These are phyloP conservation scores for Mya arenaria DNA, from an alignment of 1,140 invertebrate species.

Conservation along the genomic window DNA sequence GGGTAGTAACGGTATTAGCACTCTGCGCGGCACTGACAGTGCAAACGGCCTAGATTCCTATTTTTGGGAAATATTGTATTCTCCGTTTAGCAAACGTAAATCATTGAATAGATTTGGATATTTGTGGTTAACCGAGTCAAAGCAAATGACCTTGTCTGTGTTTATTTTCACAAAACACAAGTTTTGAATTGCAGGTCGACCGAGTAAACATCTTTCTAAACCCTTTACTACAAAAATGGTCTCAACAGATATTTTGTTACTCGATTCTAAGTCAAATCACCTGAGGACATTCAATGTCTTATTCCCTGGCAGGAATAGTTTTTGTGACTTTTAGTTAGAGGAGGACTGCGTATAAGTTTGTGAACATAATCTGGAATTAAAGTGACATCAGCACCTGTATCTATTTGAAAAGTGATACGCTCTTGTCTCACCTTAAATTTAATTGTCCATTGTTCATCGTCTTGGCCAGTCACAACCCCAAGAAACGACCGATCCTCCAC, in stretches of 20 bases:
- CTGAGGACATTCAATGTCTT: conserved; percentile 13
- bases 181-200: not conserved
- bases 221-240: too few species aligned
- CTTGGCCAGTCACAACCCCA: too few species aligned
- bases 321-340: conserved; percentile 28
- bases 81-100: not conserved
- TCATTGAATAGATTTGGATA: not conserved
- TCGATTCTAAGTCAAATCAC: not conserved
- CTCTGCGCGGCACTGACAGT: not conserved
- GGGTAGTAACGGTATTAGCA: conserved; percentile 27
- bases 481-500: too few species aligned
- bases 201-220: not conserved
- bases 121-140: not conserved
- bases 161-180: not conserved
- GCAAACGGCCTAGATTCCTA: conserved; percentile 10
- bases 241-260: too few species aligned
- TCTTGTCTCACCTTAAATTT: too few species aligned
- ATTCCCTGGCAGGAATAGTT: conserved; percentile 11
- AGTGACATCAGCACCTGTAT: conserved; percentile 39
- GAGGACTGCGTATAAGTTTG: not conserved
- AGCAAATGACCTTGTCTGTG: too few species aligned
- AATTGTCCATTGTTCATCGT: too few species aligned
- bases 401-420: too few species aligned
- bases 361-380: not conserved
- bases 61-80: conserved; percentile 2